These are phyloP conservation scores for Bubo blakistoni DNA, from an alignment of 2,113 vertebrate species.

Conservation along the genomic window DNA sequence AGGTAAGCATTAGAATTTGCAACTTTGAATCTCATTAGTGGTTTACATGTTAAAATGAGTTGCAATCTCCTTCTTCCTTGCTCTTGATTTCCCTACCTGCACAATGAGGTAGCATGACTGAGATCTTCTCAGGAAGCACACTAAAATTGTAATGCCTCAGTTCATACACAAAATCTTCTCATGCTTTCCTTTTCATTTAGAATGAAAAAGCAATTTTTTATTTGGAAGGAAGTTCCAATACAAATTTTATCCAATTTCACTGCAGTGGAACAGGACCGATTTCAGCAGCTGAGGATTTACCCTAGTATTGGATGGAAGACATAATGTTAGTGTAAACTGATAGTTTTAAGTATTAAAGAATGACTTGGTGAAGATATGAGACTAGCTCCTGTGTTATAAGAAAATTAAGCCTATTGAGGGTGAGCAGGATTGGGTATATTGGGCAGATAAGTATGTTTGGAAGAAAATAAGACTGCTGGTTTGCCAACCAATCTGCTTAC, in stretches of 20 bases:
- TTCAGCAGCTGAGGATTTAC: background rate
- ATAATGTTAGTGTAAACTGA: conserved; percentile 34
- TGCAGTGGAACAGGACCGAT: background rate
- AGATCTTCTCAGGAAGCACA: background rate
- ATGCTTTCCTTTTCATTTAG: background rate
- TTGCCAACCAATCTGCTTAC: background rate
- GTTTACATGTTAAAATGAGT: background rate
- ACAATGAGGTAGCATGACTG: background rate
- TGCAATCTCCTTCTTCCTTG: background rate
- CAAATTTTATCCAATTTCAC: background rate
- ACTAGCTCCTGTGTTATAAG: background rate
- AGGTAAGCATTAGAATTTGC: background rate
- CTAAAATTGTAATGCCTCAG: background rate
- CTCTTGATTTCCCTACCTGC: background rate
- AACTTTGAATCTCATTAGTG: background rate
- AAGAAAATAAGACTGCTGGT: background rate
- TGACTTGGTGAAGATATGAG: background rate
- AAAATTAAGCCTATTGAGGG: background rate
- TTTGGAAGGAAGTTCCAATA: background rate
- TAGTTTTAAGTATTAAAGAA: conserved; percentile 31
- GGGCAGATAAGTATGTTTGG: background rate
- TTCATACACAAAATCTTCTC: background rate
- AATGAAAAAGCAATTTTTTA: background rate
- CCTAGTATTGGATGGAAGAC: background rate
- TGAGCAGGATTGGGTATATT: background rate